Evolutionary conservation across 2,888 invertebrate species (phyloP).

Genomic region (Ashinkailepas kermadecensis): DNA sequence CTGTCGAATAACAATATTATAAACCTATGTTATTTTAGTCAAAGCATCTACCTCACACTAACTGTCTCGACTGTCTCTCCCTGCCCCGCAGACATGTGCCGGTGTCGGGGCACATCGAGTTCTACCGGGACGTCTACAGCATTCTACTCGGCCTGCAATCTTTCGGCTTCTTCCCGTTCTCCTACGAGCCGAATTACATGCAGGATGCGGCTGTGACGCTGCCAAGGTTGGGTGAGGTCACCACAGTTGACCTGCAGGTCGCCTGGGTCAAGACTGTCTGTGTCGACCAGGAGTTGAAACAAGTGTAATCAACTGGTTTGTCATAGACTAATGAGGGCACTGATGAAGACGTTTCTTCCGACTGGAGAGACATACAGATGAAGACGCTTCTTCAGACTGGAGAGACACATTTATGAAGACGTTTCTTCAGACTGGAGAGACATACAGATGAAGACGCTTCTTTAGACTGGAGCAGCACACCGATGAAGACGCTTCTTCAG

Average conservation of each 20-base stretch:
- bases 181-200: background rate
- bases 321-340: too few species aligned
- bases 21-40: background rate
- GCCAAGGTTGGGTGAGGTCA: background rate
- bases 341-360: too few species aligned
- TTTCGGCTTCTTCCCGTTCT: background rate
- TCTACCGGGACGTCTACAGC: background rate
- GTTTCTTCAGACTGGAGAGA: too few species aligned
- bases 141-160: background rate
- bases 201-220: background rate
- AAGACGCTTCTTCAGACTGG: too few species aligned
- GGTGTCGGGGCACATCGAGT: background rate
- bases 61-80: background rate
- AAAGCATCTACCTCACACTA: background rate
- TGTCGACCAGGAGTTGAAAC: background rate
- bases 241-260: background rate
- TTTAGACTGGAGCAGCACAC: too few species aligned
- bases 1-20: too few species aligned
- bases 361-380: too few species aligned
- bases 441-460: too few species aligned
- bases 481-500: too few species aligned
- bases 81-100: background rate
- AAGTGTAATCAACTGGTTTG: too few species aligned
- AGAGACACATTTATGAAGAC: too few species aligned
- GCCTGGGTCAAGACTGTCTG: background rate